Base-by-base conservation (phyloP, 2,113 vertebrate genomes). In the Siniperca chuatsi region DNA sequence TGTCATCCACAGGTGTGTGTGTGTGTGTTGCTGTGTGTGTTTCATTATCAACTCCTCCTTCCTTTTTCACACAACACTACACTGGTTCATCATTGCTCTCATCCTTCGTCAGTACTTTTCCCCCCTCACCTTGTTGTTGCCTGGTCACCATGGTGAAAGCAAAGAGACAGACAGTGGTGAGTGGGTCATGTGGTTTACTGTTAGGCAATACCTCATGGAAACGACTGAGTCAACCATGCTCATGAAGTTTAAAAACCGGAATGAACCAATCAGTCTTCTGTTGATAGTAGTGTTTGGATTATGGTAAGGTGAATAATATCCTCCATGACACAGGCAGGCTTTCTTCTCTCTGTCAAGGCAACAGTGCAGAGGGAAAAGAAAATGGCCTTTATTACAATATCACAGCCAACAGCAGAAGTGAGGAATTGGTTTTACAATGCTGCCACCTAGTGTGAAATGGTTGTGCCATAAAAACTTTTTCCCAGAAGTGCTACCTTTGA, bases 1-100 rank as follows among this genome's bases (percentile, higher is more conserved):
- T 0, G 92, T 98, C 6, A 96, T 97, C 50, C 95, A 97, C 96
- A 99, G 98, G 98, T 99, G 78, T 91, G 93, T 92, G 71, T 60
- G 4, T 78, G 9, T 44, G 37, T 74, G 54, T 80, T 1, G 29
- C 4, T 70, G 35, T 76, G 58, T 69, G 60, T 61, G 54, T 71
- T 25, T 61, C 44, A 4, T 54, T 37, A 29, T 57, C 57, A 29
- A 16, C 15, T 15, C 10, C 13, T 65, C 42, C 46, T 68, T 54
- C 1, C 40, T 68, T 20, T 65, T 48, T 48, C 40, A 40, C 46
- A 58, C 79, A 66, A 46, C 18, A 13, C 70, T 10, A 25, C 69
- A 33, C 40, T 70, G 65, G 75, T 79, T 54, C 42, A 70, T 69
- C 58, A 71, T 50, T 21, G 23, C 20, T 54, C 58, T 73, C 73